These are phyloP conservation scores for Anthopleura sola DNA, from an alignment of 64 coral and sea anemone species.

Conservation along the genomic window DNA sequence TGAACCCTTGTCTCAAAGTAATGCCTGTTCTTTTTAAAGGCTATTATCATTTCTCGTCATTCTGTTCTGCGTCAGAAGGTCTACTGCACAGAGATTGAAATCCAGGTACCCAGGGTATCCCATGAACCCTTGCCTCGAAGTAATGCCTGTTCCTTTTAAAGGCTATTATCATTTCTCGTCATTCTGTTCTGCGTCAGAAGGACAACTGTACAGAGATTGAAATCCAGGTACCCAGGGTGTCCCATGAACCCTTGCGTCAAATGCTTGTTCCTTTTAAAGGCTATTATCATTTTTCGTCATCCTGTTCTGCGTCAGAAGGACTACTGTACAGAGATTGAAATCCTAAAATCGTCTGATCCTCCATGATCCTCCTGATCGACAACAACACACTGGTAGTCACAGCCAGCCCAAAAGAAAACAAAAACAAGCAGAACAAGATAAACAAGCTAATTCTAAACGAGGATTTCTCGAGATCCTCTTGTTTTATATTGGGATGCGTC, in stretches of 20 bases:
- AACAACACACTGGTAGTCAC: conserved; percentile 75
- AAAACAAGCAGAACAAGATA: conserved; percentile 78
- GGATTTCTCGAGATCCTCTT: conserved; percentile 52
- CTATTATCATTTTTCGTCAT: conserved; percentile 9
- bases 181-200: no score
- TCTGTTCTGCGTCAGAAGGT: conserved; percentile 46
- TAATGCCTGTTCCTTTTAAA: no score
- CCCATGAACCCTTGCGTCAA: no score
- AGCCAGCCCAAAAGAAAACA: conserved; percentile 86
- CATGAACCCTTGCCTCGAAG: no score
- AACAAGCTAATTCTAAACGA: conserved; percentile 81
- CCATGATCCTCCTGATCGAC: conserved; percentile 85
- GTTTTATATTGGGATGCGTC: conserved; percentile 68
- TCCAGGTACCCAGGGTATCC: not conserved
- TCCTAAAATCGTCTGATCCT: conserved; percentile 54
- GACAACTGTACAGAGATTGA: no score
- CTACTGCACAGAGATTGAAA: conserved; percentile 81
- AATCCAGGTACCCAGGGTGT: no score
- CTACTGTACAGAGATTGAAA: conserved; percentile 82
- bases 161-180: not conserved
- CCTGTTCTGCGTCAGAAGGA: conserved; percentile 47
- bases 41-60: conserved; percentile 7
- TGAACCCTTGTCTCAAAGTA: no score
- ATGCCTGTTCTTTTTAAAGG: no score
- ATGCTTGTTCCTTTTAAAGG: no score